These are phyloP conservation scores for Heterochromis multidens DNA, from an alignment of 2,113 vertebrate genomes.

Conservation along the genomic window DNA sequence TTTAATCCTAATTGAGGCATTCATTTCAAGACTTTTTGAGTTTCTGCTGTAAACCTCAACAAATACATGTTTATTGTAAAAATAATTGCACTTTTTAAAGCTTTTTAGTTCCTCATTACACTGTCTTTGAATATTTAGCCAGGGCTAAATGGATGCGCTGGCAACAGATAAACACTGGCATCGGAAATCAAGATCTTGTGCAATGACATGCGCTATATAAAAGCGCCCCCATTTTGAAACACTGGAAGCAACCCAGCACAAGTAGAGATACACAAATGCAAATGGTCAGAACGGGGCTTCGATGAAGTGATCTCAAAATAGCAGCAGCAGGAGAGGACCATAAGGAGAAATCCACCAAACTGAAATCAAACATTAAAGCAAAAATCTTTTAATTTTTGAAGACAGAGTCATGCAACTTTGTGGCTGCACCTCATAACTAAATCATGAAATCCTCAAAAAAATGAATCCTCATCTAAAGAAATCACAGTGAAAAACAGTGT, in stretches of 20 bases:
- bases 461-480: background rate
- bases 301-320: background rate
- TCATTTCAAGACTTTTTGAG: background rate
- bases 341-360: background rate
- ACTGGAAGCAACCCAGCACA: background rate
- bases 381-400: background rate
- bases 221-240: background rate
- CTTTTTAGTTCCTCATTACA: background rate
- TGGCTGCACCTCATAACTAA: background rate
- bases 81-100: background rate
- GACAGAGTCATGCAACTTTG: accelerated
- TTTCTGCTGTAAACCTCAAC: accelerated
- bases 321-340: background rate
- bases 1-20: background rate
- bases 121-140: background rate
- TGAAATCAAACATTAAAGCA: background rate
- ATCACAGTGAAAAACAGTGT: background rate
- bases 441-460: background rate
- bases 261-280: background rate
- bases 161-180: background rate
- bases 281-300: background rate
- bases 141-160: background rate
- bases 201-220: background rate
- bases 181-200: background rate
- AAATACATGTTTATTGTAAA: background rate